These are phyloP conservation scores for Cepaea hortensis DNA, from an alignment of 2,888 invertebrate species.

Conservation along the genomic window DNA sequence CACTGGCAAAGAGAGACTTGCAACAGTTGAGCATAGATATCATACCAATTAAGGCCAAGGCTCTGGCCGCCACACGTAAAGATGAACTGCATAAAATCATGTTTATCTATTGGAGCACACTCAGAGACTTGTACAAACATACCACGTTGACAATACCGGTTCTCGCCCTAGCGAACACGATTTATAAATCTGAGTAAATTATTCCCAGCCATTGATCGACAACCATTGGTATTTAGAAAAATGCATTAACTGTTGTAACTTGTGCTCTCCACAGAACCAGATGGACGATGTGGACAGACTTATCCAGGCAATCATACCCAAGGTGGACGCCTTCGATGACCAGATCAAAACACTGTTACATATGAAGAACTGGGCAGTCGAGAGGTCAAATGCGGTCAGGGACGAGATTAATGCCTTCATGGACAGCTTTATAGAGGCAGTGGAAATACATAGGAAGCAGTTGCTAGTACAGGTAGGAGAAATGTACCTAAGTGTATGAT, in stretches of 20 bases:
- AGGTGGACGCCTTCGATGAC: slow-evolving; percentile 47
- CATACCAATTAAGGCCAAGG: too few species aligned
- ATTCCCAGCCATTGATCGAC: too few species aligned
- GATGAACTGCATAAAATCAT: too few species aligned
- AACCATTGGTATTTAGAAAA: background rate
- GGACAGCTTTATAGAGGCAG: slow-evolving; percentile 49
- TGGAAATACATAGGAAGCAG: slow-evolving; percentile 46
- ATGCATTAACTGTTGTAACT: background rate
- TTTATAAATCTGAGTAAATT: too few species aligned
- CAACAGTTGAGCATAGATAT: too few species aligned
- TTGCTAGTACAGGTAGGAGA: slow-evolving; percentile 43
- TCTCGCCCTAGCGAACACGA: too few species aligned
- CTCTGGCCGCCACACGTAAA: too few species aligned
- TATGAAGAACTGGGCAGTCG: slow-evolving; percentile 29
- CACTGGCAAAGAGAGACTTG: too few species aligned
- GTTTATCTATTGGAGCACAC: too few species aligned
- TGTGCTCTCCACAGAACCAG: slow-evolving; percentile 30
- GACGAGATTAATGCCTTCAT: slow-evolving; percentile 47
- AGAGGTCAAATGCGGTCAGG: slow-evolving; percentile 42
- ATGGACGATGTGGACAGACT: slow-evolving; percentile 50
- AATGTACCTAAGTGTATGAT: background rate
- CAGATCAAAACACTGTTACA: slow-evolving; percentile 40
- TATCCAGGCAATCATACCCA: slow-evolving; percentile 46
- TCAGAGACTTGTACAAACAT: too few species aligned
- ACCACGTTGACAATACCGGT: too few species aligned